A percentile compares a stretch with the other conserved stretches of the same genome.
Conservation (phyloP, 2,113 vertebrate species). For the Acrocephalus arundinaceus region DNA sequence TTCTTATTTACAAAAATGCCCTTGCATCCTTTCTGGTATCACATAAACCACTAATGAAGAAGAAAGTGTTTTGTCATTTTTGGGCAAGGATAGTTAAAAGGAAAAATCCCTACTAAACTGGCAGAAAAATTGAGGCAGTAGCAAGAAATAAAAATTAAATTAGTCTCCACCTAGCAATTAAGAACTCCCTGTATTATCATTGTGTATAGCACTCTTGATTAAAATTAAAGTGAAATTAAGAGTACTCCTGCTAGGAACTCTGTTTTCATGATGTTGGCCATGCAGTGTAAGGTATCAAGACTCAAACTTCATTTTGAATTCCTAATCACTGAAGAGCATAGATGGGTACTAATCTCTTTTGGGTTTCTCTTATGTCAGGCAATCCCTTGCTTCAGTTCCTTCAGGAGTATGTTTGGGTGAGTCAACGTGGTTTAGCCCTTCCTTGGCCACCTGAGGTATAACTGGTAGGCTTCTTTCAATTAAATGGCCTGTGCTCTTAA, state of each 20-base stretch:
- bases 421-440: neutral
- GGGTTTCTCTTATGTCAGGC: neutral
- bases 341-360: neutral
- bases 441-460: neutral
- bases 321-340: neutral
- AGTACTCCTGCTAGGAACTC: neutral
- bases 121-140: neutral
- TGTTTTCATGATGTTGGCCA: neutral
- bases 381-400: neutral
- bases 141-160: neutral
- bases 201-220: neutral
- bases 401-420: neutral
- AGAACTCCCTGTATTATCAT: neutral
- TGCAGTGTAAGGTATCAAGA: neutral
- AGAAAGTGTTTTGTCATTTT: neutral
- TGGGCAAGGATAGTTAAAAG: neutral
- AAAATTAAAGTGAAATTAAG: constrained; percentile 8
- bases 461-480: neutral
- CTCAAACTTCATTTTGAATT: neutral
- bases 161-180: neutral
- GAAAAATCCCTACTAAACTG: neutral
- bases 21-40: neutral
- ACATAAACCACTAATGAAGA: constrained; percentile 13
- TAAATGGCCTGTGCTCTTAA: neutral
- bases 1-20: neutral